Conservation (phyloP, 1,140 invertebrate genomes). For the Ceratitis capitata region DNA sequence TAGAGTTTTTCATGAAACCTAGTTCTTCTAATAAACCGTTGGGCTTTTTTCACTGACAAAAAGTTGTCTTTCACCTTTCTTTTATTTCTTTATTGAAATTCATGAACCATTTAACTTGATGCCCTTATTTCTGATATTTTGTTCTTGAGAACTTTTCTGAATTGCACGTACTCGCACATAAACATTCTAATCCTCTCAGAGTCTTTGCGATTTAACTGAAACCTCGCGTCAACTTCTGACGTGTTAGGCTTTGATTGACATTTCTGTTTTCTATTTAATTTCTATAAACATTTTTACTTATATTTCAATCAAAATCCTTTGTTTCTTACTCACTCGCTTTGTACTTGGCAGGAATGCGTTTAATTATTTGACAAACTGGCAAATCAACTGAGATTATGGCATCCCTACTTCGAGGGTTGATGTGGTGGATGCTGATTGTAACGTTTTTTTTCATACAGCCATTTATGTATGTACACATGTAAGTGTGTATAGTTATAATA, state of each 20-base stretch:
- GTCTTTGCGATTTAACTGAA: background rate
- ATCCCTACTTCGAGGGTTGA: background rate
- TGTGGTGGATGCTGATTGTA: background rate
- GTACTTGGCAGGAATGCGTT: background rate
- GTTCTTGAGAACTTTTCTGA: background rate
- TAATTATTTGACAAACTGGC: slow-evolving; percentile 36
- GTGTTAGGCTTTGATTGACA: slow-evolving; percentile 29
- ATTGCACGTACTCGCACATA: background rate
- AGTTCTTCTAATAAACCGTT: too few relatives aligned
- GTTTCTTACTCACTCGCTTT: background rate
- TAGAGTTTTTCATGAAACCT: too few relatives aligned
- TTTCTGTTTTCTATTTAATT: background rate
- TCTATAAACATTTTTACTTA: background rate
- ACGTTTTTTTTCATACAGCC: background rate
- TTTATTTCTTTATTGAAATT: background rate
- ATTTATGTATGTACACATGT: too few relatives aligned
- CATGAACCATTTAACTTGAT: background rate
- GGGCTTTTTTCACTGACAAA: too few relatives aligned
- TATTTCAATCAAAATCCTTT: background rate
- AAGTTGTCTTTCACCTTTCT: background rate
- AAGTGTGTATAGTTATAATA: too few relatives aligned
- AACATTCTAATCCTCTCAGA: background rate
- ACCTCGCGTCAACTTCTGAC: background rate
- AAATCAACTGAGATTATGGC: background rate
- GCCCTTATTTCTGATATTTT: background rate